Percentiles rank a stretch among this genome's conserved stretches.
These are phyloP conservation scores for Schlechtendalia chinensis DNA, from an alignment of 1,140 invertebrate species.

Conservation along the genomic window DNA sequence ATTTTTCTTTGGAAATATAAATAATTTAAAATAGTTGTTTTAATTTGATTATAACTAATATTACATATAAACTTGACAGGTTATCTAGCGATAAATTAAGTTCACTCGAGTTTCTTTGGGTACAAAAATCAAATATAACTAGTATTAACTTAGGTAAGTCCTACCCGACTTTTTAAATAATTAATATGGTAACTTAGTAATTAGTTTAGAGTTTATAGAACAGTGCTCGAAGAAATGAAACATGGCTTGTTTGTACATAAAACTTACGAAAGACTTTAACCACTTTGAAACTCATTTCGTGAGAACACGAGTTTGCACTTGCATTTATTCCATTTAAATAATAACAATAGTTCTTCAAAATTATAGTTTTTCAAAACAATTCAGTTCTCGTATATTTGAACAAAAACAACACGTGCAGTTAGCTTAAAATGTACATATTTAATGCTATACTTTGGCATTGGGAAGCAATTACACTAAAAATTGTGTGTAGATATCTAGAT, in stretches of 20 bases:
- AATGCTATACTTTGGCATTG: no score
- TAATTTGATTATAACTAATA: background rate
- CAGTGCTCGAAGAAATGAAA: conserved; percentile 18
- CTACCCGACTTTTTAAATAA: background rate
- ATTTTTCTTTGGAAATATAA: background rate
- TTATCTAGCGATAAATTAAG: background rate
- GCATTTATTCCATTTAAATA: background rate
- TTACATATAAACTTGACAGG: background rate
- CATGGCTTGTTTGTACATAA: conserved; percentile 1
- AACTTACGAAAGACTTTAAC: background rate
- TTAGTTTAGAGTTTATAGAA: conserved; percentile 17
- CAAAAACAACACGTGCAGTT: no score
- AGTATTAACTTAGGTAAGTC: background rate
- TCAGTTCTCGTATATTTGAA: background rate
- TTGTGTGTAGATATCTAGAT: no score
- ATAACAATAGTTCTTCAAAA: background rate
- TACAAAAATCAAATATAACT: background rate
- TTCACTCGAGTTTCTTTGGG: background rate
- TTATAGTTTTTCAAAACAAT: background rate
- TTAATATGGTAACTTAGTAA: background rate
- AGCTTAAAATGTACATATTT: no score
- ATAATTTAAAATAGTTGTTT: background rate
- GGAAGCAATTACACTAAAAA: no score
- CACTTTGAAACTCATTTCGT: background rate
- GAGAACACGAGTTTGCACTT: conserved; percentile 24